phyloP scores from a whole-genome alignment of 2,888 invertebrate species.

The Creontiades dilutus region DNA sequence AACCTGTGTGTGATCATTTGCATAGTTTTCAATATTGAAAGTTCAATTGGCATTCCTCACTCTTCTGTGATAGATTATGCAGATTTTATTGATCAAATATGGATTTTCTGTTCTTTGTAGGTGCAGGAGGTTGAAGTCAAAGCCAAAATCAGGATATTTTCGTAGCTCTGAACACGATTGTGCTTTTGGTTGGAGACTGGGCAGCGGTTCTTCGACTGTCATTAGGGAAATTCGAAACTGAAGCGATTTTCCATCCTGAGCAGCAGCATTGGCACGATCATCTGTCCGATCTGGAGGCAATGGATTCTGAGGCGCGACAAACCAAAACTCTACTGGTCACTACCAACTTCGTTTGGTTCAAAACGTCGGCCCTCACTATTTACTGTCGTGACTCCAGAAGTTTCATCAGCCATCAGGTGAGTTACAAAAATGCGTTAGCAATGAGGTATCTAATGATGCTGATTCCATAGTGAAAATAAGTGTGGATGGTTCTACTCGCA shows the following conservation, averaged over 20 bases:
- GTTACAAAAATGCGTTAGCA: background rate
- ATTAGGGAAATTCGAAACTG: background rate
- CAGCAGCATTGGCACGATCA: background rate
- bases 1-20: too few species aligned
- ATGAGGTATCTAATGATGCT: too few species aligned
- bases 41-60: too few species aligned
- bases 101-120: background rate
- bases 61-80: too few species aligned
- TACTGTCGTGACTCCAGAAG: constrained; percentile 19
- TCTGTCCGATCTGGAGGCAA: background rate
- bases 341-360: constrained; percentile 43
- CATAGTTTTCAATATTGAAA: too few species aligned
- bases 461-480: too few species aligned
- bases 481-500: too few species aligned
- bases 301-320: background rate
- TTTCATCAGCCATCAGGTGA: constrained; percentile 26
- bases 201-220: background rate
- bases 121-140: constrained; percentile 19
- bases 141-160: constrained; percentile 44
- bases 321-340: constrained; percentile 60
- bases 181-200: constrained; percentile 61
- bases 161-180: constrained; percentile 58
- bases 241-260: constrained; percentile 60
- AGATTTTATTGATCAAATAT: too few species aligned
- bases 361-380: constrained; percentile 36